Base-by-base conservation (phyloP, 2,797 vertebrate genomes). In the Balearica regulorum region DNA sequence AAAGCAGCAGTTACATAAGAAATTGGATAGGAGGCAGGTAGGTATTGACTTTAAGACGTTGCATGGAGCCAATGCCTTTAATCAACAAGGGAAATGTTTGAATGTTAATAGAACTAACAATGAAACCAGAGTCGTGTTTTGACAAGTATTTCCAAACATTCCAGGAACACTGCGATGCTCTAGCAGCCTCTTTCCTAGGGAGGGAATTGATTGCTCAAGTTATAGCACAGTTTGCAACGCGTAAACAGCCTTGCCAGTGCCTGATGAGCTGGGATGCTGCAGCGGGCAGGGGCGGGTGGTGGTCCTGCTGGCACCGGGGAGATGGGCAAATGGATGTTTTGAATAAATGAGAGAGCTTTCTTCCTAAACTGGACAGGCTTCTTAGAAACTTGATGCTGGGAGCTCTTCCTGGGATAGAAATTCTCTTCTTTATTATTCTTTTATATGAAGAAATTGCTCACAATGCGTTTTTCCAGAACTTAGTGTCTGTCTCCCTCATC, bases 101-200 rank as follows among this genome's bases (percentile, higher is more conserved):
- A 91, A 94, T 87, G 93, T 96, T 96, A 96, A 93, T 96, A 95
- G 96, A 95, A 79, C 83, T 95, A 96, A 93, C 87, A 95, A 73
- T 90, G 93, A 96, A 96, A 96, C 90, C 31, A 2, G 82, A 95
- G 87, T 94, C 49, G 0, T 97, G 96, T 97, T 97, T 96, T 95
- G 92, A 97, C 96, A 96, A 94, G 96, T 71, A 95, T 95, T 95
- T 92, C 93, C 87, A 95, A 94, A 96, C 96, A 95, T 95, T 96
- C 95, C 96, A 95, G 94, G 80, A 93, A 58, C 79, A 81, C 89
- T 93, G 72, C 0, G 43, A 94, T 96, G 87, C 90, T 92, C 68
- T 41, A 86, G 84, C 81, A 89, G 80, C 44, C 69, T 87, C 87
- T 87, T 93, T 95, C 53, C 64, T 64, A 57, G 72, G 89, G 41